phyloP scores from a whole-genome alignment of 2,888 invertebrate genomes.

The Leuctra nigra region DNA sequence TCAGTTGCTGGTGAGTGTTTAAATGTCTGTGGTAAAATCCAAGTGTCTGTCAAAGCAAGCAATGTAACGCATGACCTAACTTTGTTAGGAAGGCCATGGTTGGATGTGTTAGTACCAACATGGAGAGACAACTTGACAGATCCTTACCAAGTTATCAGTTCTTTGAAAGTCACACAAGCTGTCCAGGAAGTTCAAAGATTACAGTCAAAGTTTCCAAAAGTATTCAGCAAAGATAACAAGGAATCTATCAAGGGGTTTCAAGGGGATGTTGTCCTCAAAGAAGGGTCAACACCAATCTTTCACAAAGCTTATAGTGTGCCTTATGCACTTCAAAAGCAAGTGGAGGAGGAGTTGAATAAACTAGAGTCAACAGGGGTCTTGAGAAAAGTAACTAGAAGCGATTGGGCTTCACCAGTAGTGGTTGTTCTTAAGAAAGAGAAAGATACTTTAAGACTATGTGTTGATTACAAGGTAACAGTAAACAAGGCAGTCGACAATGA shows the following conservation, averaged over 20 bases:
- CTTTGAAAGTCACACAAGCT: no score
- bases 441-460: slow-evolving; percentile 27
- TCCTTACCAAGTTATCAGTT: no score
- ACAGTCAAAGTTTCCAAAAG: neutral
- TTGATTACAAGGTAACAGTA: slow-evolving; percentile 30
- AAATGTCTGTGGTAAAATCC: neutral
- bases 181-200: neutral
- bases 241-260: neutral
- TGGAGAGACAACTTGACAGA: neutral
- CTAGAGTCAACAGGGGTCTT: neutral
- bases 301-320: neutral
- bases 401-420: slow-evolving; percentile 27
- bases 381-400: neutral
- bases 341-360: neutral
- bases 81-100: neutral
- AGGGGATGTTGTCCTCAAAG: slow-evolving; percentile 2
- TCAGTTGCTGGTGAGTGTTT: neutral
- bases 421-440: slow-evolving; percentile 33
- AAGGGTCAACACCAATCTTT: neutral
- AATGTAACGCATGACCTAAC: no score
- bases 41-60: neutral
- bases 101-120: neutral
- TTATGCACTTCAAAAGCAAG: neutral
- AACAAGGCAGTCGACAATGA: slow-evolving; percentile 32
- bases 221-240: neutral